phyloP scores from a whole-genome alignment of 2,797 vertebrate species.

The Oceanodroma leucorhoa region DNA sequence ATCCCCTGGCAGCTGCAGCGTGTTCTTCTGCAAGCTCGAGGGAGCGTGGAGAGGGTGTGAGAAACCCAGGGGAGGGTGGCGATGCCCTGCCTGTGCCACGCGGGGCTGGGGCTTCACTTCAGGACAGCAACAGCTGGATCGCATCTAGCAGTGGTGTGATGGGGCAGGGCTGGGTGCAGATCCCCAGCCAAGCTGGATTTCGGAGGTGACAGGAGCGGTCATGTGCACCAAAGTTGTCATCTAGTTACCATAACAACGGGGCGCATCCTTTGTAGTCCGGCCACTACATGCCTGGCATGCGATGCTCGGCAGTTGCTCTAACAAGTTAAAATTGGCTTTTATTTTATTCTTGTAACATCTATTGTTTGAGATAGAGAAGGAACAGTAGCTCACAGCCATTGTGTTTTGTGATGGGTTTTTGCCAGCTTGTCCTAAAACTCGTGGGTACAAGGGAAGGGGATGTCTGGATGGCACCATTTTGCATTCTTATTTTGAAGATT shows the following conservation, averaged over 20 bases:
- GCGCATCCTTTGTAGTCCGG: slow-evolving; percentile 49
- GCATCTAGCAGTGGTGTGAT: not conserved
- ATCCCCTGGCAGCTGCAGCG: not conserved
- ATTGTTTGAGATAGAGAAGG: slow-evolving; percentile 17
- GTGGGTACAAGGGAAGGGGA: not conserved
- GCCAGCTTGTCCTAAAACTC: slow-evolving; percentile 16
- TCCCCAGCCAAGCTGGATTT: slow-evolving; percentile 22
- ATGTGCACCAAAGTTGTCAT: slow-evolving; percentile 53
- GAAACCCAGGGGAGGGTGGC: not conserved
- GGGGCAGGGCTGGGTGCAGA: not conserved
- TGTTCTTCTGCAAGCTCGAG: not conserved
- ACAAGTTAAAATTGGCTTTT: slow-evolving; percentile 45
- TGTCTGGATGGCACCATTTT: not conserved
- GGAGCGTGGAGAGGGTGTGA: rapidly evolving
- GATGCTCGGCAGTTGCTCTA: slow-evolving; percentile 43
- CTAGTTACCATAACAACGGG: slow-evolving; percentile 75
- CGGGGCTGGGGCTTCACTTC: not conserved
- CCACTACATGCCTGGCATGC: not conserved
- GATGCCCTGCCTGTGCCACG: not conserved
- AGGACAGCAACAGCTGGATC: rapidly evolving
- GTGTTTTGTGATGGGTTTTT: not conserved
- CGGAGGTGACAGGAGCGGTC: not conserved
- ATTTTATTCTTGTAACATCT: slow-evolving; percentile 41
- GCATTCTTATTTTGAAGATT: not conserved
- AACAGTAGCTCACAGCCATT: not conserved